These are phyloP conservation scores for Sacculina carcini DNA, from an alignment of 2,888 invertebrate genomes.

Conservation along the genomic window DNA sequence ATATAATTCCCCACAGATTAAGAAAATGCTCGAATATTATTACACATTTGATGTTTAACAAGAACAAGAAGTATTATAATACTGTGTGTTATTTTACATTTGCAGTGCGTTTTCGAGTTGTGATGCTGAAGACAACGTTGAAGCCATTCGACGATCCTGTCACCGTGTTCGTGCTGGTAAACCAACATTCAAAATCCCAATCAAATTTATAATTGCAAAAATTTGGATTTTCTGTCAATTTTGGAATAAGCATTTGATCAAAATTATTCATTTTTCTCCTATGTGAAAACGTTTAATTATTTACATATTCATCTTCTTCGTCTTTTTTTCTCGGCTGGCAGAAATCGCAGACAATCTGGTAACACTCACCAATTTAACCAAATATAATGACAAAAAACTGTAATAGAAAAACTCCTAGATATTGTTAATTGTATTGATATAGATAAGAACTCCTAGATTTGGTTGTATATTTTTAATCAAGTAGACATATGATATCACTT, in stretches of 20 bases:
- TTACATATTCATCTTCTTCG: no score
- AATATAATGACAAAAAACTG: no score
- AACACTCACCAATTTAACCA: no score
- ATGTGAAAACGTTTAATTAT: no score
- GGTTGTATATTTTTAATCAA: constrained; percentile 6
- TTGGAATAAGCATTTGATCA: neutral
- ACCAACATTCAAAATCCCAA: neutral
- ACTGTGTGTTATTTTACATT: neutral
- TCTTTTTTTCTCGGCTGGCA: no score
- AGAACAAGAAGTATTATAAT: no score
- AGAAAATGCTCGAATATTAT: no score
- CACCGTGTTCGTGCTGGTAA: constrained; percentile 15
- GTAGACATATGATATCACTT: neutral
- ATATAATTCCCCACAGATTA: no score
- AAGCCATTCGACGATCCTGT: constrained; percentile 16
- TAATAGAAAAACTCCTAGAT: no score
- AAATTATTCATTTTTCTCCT: constrained; percentile 5
- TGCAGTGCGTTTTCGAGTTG: constrained; percentile 15
- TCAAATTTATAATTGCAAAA: neutral
- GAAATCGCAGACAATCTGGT: no score
- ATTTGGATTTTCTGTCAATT: neutral
- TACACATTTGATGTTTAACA: no score
- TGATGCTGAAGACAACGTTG: constrained; percentile 15
- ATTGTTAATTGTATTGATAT: neutral
- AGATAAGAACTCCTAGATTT: constrained; percentile 8